These are phyloP conservation scores for Moxostoma hubbsi DNA, from an alignment of 2,797 vertebrate genomes.

Conservation along the genomic window DNA sequence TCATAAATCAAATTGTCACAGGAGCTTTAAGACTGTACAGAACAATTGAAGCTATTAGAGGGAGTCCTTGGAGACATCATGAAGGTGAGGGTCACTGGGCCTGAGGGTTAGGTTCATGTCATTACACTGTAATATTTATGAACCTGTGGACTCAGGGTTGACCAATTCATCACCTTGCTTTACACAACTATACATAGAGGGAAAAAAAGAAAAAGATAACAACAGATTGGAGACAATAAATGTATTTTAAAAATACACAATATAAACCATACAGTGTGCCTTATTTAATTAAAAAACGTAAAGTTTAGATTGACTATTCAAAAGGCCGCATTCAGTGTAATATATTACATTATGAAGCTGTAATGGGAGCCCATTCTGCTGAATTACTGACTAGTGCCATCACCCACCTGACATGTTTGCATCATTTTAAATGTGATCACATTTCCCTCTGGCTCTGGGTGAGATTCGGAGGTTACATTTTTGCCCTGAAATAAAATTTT, in stretches of 20 bases:
- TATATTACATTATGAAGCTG: too few species aligned
- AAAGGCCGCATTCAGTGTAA: too few species aligned
- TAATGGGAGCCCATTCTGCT: too few species aligned
- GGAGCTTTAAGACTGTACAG: background rate
- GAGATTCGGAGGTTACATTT: too few species aligned
- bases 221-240: background rate
- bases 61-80: background rate
- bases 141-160: constrained; percentile 2
- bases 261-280: background rate
- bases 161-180: constrained; percentile 20
- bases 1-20: background rate
- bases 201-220: background rate
- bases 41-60: background rate
- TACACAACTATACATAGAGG: background rate
- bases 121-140: constrained; percentile 19
- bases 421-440: too few species aligned
- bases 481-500: too few species aligned
- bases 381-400: too few species aligned
- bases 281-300: too few species aligned
- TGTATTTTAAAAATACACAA: background rate
- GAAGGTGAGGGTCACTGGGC: background rate
- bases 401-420: too few species aligned
- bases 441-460: too few species aligned
- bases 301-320: too few species aligned
- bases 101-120: background rate